Evolutionary conservation across 2,888 invertebrate species (phyloP).

Genomic region (Eupithecia abbreviata): DNA sequence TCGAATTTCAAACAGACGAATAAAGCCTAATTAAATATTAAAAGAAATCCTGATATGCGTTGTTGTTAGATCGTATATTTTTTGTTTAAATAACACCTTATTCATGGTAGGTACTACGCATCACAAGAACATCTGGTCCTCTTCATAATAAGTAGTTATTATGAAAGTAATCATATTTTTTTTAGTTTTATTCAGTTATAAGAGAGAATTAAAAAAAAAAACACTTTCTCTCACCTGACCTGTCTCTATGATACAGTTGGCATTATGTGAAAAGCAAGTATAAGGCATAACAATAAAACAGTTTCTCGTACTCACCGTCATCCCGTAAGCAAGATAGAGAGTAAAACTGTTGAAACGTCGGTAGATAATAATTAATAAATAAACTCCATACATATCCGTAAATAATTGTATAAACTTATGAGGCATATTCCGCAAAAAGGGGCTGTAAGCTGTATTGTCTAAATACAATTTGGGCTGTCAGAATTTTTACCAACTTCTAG

Average conservation of each 20-base stretch:
- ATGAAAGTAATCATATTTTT: no score
- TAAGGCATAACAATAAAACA: no score
- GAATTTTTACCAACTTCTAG: background rate
- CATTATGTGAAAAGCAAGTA: background rate
- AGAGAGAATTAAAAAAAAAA: no score
- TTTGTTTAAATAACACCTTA: background rate
- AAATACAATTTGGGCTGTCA: background rate
- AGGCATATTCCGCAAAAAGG: background rate
- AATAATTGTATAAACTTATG: background rate
- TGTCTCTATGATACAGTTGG: background rate
- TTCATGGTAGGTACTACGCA: background rate
- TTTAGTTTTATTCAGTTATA: background rate
- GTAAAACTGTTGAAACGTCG: no score
- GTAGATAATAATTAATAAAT: no score
- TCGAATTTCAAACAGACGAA: slow-evolving; percentile 12
- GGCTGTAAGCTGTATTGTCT: background rate
- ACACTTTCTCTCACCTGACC: background rate
- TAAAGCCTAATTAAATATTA: background rate
- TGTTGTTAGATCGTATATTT: background rate
- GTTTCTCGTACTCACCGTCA: no score
- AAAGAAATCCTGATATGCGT: background rate
- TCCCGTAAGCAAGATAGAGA: no score
- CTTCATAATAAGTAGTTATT: no score
- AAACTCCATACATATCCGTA: no score
- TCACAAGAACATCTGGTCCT: no score